Base-by-base conservation (phyloP, 2,113 vertebrate genomes). In the Brachypodius melanocephalos region DNA sequence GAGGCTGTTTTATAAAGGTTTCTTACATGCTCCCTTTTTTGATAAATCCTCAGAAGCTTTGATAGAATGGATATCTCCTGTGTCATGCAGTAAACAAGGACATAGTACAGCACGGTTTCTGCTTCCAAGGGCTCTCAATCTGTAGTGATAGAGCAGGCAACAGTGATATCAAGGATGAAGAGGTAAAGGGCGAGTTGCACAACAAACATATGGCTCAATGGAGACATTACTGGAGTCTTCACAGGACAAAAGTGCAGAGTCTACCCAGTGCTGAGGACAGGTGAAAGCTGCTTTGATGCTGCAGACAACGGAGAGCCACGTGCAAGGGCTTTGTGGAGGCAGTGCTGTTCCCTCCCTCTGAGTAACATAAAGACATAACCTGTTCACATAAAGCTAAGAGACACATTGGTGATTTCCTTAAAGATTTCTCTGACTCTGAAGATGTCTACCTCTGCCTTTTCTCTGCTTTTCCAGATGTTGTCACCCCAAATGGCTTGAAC, bases 401-500 rank as follows among this genome's bases (percentile, higher is more conserved):
- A 58, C 52, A 52, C 10, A 0, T 31, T 63, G 36, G 14, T 90
- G 88, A 83, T 94, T 89, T 81, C 65, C n/a, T 73, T 38, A 72
- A 88, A 67, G 42, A 59, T 88, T 94, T 93, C 58, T 87, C 72
- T 82, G 71, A 76, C 34, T 85, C 81, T 94, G 82, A 97, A 96
- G 71, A 93, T 94, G 74, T 91, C 73, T 94, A 40, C 67, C 40
- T 78, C 88, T 95, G 58, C 90, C 74, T 97, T 95, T 91, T 67
- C 67, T 96, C 82, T 97, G 57, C 85, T 97, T 95, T 95, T 96
- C 72, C 97, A 99, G 99, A 99, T 97, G 98, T 99, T 55, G 95
- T 99, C 85, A 99, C 99, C 58, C 99, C 99, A 17, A 99, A 99
- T 15, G 99, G 99, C 45, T 97, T 99, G 92, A 99, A 99, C 49